phyloP scores from a whole-genome alignment of 2,797 vertebrate genomes.

The Channa striata region DNA sequence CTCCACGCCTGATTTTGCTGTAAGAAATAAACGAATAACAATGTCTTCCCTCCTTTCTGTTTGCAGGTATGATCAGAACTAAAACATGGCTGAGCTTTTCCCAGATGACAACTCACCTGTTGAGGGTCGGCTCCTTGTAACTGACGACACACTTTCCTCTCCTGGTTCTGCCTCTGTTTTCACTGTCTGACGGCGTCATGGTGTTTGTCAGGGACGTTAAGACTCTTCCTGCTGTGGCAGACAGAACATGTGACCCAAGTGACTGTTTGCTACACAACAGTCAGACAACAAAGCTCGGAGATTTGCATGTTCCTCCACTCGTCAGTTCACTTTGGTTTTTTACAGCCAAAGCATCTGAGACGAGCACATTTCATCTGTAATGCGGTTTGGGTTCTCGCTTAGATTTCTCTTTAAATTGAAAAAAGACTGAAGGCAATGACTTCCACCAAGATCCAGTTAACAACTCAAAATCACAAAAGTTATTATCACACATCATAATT shows the following conservation, averaged over 20 bases:
- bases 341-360: no score
- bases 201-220: constrained; percentile 78
- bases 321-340: no score
- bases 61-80: neutral
- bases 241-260: neutral
- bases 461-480: no score
- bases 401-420: no score
- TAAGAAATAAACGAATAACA: constrained; percentile 8
- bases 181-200: constrained; percentile 34
- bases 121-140: constrained; percentile 83
- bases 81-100: neutral
- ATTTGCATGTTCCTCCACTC: no score
- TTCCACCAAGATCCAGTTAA: no score
- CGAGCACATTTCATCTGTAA: no score
- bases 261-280: no score
- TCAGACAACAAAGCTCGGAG: no score
- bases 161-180: constrained; percentile 46
- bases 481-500: no score
- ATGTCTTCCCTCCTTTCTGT: neutral
- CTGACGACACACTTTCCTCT: constrained; percentile 62
- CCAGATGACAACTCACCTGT: constrained; percentile 65
- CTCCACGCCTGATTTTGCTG: constrained; percentile 86
- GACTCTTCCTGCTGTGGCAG: constrained; percentile 62
- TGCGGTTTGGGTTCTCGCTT: no score
- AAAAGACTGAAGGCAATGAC: no score